phyloP scores from a whole-genome alignment of 1,140 invertebrate genomes.

The Rhyacophila brunnea region DNA sequence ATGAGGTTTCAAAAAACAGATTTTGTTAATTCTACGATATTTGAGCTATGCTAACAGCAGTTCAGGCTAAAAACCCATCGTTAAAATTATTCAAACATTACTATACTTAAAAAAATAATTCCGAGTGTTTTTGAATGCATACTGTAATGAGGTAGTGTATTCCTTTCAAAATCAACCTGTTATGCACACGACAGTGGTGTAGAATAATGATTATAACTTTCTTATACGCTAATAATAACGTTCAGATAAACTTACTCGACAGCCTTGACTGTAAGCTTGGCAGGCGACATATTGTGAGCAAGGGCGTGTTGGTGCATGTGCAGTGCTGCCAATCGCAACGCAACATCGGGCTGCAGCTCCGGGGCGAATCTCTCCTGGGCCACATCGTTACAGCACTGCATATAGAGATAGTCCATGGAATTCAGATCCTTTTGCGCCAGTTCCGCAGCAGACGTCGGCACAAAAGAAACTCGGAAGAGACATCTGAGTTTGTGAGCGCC shows the following conservation, averaged over 20 bases:
- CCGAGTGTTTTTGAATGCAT: too few species aligned
- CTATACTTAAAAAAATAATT: too few species aligned
- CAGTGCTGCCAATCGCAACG: conserved; percentile 78
- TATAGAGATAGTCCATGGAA: conserved; percentile 87
- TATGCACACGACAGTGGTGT: too few species aligned
- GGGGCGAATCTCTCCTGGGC: conserved; percentile 87
- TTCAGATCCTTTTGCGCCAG: conserved; percentile 78
- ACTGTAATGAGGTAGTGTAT: too few species aligned
- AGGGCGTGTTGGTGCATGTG: conserved; percentile 89
- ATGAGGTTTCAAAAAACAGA: too few species aligned
- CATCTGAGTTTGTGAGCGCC: conserved; percentile 86
- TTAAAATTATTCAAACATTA: too few species aligned
- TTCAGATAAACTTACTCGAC: conserved; percentile 80
- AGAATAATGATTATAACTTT: too few species aligned
- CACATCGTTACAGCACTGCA: conserved; percentile 91
- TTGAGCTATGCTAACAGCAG: too few species aligned
- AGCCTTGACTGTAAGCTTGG: conserved; percentile 80
- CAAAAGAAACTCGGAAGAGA: conserved; percentile 84
- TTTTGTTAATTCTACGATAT: too few species aligned
- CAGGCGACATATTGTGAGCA: conserved; percentile 69
- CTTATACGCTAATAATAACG: background rate
- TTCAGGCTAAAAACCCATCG: too few species aligned
- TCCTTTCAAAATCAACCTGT: too few species aligned
- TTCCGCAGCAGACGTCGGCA: conserved; percentile 80
- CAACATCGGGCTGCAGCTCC: conserved; percentile 85